Percentiles rank a stretch among this genome's conserved stretches.
Conservation (phyloP, 1,140 invertebrate species). For the Apis mellifera region Amel_HAv3.1 CM009933.2:8398501-8399000, state of each 20-base stretch:
- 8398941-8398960: conserved; percentile 45
- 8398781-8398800: conserved; percentile 1
- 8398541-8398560: neutral
- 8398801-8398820: conserved; percentile 6
- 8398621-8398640: conserved; percentile 47
- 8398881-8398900: conserved; percentile 77
- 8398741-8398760: conserved; percentile 33
- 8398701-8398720: conserved; percentile 33
- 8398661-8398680: conserved; percentile 68
- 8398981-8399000: conserved; percentile 50
- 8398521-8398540: conserved; percentile 20
- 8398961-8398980: conserved; percentile 45
- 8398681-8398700: conserved; percentile 63
- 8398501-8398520: conserved; percentile 4
- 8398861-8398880: conserved; percentile 70
- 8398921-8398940: conserved; percentile 54
- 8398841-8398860: conserved; percentile 34
- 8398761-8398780: conserved; percentile 3
- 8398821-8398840: conserved; percentile 32
- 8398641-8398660: conserved; percentile 61
- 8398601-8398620: neutral
- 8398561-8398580: neutral
- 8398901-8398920: conserved; percentile 69
- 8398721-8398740: conserved; percentile 30
- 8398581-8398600: neutral